Evolutionary conservation across 2,113 vertebrate genomes (phyloP).

Genomic region (Hypomesus transpacificus): DNA sequence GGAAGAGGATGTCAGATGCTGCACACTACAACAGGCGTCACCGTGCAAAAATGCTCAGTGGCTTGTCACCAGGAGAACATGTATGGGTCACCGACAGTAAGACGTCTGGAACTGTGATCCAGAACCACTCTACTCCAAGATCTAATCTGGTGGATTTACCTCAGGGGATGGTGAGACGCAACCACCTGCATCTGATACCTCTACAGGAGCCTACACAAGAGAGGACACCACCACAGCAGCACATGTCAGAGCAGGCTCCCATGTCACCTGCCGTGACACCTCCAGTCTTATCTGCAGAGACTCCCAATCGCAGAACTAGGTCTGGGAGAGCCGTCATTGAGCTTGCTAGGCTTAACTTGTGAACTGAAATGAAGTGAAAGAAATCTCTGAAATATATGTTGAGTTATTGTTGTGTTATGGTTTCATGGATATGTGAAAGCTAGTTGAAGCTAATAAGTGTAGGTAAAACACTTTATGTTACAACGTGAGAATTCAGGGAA

Average conservation of each 20-base stretch:
- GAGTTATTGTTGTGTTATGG: too few species aligned
- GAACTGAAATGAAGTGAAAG: neutral
- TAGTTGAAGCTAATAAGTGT: too few species aligned
- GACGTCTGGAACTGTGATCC: neutral
- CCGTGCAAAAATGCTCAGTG: neutral
- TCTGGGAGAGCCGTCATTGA: neutral
- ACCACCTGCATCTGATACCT: neutral
- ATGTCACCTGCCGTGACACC: neutral
- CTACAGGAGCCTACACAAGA: neutral
- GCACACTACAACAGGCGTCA: neutral
- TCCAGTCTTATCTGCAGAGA: slow-evolving; percentile 4
- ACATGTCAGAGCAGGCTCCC: neutral
- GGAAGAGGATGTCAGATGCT: neutral
- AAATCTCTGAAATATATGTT: neutral
- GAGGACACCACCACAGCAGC: neutral
- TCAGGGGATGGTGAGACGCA: neutral
- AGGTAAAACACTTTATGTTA: too few species aligned
- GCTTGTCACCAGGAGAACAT: neutral
- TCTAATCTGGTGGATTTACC: neutral
- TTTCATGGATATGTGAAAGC: too few species aligned
- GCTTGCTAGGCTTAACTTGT: neutral
- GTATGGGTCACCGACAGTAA: slow-evolving; percentile 1
- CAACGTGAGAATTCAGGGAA: too few species aligned
- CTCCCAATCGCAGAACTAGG: neutral
- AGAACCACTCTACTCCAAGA: neutral